phyloP scores from a whole-genome alignment of 1,140 invertebrate genomes.

The Drosophila sturtevanti region DNA sequence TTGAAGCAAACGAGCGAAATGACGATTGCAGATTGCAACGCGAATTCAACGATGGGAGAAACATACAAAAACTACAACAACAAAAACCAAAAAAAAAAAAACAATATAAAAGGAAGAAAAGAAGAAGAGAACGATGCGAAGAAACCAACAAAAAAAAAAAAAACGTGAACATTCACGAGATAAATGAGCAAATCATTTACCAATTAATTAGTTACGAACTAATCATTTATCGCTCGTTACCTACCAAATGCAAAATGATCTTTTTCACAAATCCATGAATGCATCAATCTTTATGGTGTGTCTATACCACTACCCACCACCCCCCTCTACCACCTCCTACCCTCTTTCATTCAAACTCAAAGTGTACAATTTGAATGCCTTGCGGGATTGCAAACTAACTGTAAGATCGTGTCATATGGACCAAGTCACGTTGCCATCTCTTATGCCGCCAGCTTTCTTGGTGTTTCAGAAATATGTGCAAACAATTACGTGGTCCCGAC shows the following conservation, averaged over 20 bases:
- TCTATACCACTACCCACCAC: too few species aligned
- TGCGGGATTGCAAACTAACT: background rate
- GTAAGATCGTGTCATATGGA: constrained; percentile 1
- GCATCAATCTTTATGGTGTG: too few species aligned
- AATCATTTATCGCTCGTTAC: too few species aligned
- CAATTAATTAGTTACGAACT: too few species aligned
- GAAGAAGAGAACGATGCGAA: too few species aligned
- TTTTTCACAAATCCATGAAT: too few species aligned
- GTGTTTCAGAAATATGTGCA: constrained; percentile 79
- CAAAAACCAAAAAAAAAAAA: background rate
- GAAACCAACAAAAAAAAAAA: constrained; percentile 23
- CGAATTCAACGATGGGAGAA: background rate
- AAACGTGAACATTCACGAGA: constrained; percentile 21
- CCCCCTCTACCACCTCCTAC: too few species aligned
- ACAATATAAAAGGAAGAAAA: too few species aligned
- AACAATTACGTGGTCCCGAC: constrained; percentile 68
- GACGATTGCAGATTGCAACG: constrained; percentile 29
- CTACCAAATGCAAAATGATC: too few species aligned
- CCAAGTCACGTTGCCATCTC: constrained; percentile 24
- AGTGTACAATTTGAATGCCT: background rate
- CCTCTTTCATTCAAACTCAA: too few species aligned
- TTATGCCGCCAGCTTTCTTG: constrained; percentile 52
- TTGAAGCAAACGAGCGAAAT: constrained; percentile 52
- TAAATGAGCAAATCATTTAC: too few species aligned
- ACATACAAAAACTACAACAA: background rate